A percentile compares a stretch with the other conserved stretches of the same genome.
Conservation (phyloP, 2,888 invertebrate species). For the Drosophila lutescens region DNA sequence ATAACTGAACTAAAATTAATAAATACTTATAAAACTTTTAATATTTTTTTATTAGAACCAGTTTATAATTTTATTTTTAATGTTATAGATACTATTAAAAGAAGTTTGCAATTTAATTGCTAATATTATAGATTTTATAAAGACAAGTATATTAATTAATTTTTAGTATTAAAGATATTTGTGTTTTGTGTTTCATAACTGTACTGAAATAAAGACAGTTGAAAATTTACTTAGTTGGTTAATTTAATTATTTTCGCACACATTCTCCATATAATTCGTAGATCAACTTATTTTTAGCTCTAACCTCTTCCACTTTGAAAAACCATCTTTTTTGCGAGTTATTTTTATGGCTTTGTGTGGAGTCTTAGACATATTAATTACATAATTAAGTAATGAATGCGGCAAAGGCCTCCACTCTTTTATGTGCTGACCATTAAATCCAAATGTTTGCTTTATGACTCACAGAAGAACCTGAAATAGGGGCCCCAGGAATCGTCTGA, state of each 20-base stretch:
- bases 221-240: neutral
- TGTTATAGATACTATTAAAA: no score
- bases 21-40: no score
- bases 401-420: neutral
- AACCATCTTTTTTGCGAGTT: neutral
- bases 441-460: slow-evolving; percentile 24
- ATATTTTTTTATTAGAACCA: no score
- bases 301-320: neutral
- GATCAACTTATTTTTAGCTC: neutral
- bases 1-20: neutral
- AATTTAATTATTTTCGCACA: neutral
- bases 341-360: slow-evolving; percentile 2
- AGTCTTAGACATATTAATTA: slow-evolving; percentile 10
- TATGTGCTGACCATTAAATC: slow-evolving; percentile 16
- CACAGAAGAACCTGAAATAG: slow-evolving; percentile 7
- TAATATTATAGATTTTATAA: no score
- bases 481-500: slow-evolving; percentile 2
- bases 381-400: slow-evolving; percentile 22
- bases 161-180: no score
- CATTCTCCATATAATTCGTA: neutral
- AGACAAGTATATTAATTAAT: no score
- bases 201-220: no score
- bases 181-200: neutral
- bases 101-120: no score
- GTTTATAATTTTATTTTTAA: no score